Evolutionary conservation across 2,888 invertebrate genomes (phyloP), one percentile per base, ranked within the genome.

Genomic region (Acleris literana): DNA sequence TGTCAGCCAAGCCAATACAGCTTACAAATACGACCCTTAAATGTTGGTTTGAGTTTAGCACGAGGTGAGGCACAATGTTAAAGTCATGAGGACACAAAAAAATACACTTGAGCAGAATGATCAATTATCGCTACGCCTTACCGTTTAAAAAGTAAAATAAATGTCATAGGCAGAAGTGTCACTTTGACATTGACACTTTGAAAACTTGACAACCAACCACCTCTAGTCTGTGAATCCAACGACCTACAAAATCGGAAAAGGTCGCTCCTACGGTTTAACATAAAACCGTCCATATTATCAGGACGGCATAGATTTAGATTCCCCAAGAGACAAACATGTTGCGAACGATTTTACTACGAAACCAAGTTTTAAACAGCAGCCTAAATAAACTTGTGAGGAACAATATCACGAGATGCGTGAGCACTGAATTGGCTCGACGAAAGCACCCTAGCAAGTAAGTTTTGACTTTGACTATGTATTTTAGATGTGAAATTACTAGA

Each of bases 301-400:
- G 89, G 89, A 84, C 87, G 87, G 87, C 73, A 70, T 82, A 84
- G 81, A 76, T 81, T 77, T 82, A 84, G 81, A 69, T 72, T 71
- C 76, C 73, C 76, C 75, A 70, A 64, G 68, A 79, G 74, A 74
- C 75, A 78, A 92, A 92, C 86, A 96, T 96, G 96, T 93, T 96
- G 89, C 95, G 96, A 93, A 95, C 95, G 87, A 94, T 95, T 79
- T 89, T 94, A 81, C 88, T 94, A 86, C 95, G 95, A 92, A 95
- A 94, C 86, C 94, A 95, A 85, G 86, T 95, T 76, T 84, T 95
- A 76, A 94, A 94, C 79, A 93, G 94, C 81, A 89, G 94, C 78
- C 84, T 95, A 57, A 94, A 93, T 85, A 94, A 94, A 90, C 90
- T 93, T 76, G 82, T 93, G 71, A 90, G 94, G 78, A 86, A 87